phyloP scores from a whole-genome alignment of 2,113 vertebrate species.

The Tachysurus vachellii region DNA sequence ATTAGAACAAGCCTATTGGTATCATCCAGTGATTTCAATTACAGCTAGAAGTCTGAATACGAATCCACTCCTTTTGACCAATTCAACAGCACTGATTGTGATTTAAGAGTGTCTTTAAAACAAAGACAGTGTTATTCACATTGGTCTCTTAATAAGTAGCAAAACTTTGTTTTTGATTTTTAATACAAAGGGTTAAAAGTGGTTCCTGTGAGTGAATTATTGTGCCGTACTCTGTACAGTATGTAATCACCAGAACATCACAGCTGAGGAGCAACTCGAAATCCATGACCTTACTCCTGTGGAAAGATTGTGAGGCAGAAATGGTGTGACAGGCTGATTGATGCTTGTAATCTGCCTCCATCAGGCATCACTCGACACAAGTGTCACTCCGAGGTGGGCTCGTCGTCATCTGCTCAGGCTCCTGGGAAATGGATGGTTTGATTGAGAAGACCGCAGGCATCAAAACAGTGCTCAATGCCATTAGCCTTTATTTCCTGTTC shows the following conservation, averaged over 20 bases:
- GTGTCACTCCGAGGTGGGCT: constrained; percentile 45
- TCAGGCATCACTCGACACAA: constrained; percentile 41
- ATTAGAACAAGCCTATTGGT: neutral
- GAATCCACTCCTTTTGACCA: neutral
- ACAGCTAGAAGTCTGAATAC: neutral
- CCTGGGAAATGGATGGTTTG: constrained; percentile 21
- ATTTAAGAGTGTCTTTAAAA: neutral
- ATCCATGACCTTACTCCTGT: constrained; percentile 19
- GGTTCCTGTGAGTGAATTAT: neutral
- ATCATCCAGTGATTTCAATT: neutral
- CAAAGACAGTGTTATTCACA: neutral
- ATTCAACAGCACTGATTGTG: neutral
- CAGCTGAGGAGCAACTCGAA: neutral
- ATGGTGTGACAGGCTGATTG: constrained; percentile 53
- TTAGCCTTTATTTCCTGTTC: neutral
- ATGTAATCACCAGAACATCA: constrained; percentile 25
- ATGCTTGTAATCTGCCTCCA: constrained; percentile 56
- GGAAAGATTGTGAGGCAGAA: constrained; percentile 33
- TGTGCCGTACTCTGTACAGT: neutral
- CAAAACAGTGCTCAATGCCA: constrained; percentile 5
- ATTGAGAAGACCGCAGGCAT: constrained; percentile 22
- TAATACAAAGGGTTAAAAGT: neutral
- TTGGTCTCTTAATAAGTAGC: neutral
- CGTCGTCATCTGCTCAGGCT: constrained; percentile 34
- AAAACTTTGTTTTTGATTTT: neutral